Evolutionary conservation across 2,888 invertebrate genomes (phyloP), one percentile per base, ranked within the genome.

Genomic region (Epinotia ramella): DNA sequence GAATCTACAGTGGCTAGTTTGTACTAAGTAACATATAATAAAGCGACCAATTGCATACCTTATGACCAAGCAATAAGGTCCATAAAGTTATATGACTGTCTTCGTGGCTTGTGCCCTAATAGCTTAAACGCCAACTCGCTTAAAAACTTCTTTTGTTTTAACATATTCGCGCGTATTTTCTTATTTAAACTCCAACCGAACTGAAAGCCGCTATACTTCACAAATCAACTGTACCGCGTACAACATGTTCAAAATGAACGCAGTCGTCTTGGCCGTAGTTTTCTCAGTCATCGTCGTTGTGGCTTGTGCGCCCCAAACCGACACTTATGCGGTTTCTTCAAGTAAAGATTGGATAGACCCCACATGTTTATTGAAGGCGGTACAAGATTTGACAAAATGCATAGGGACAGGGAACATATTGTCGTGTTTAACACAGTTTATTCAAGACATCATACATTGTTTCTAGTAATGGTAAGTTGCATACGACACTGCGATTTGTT

Each of bases 231-330:
- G 5, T 53, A 62, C 16, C 12, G 16, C n/a, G 9, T 40, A 3
- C n/a, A n/a, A 3, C n/a, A n/a, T 53, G 53, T 53, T n/a, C 62
- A 62, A 62, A 33, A 40, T 62, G 62, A 33, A 62, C 11, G 16
- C 11, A 9, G 4, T 24, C 0, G 9, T 40, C 11, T 62, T 62
- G 33, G 5, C 33, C 9, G n/a, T 33, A 3, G n/a, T 62, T 20
- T 62, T 62, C n/a, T 40, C 62, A 3, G n/a, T 62, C n/a, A n/a
- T n/a, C 9, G 9, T 40, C 3, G 33, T 62, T 33, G 33, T 33
- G 33, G 62, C 33, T 40, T 11, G 33, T 62, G 62, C 12, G 7
- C 62, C 62, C n/a, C n/a, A 53, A n/a, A 16, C 62, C 11, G 28
- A 60, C 1, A 33, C 6, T n/a, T 2, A 33, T n/a, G 9, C n/a